These are phyloP conservation scores for Crioceris asparagi DNA, from an alignment of 2,888 invertebrate species.

Conservation along the genomic window DNA sequence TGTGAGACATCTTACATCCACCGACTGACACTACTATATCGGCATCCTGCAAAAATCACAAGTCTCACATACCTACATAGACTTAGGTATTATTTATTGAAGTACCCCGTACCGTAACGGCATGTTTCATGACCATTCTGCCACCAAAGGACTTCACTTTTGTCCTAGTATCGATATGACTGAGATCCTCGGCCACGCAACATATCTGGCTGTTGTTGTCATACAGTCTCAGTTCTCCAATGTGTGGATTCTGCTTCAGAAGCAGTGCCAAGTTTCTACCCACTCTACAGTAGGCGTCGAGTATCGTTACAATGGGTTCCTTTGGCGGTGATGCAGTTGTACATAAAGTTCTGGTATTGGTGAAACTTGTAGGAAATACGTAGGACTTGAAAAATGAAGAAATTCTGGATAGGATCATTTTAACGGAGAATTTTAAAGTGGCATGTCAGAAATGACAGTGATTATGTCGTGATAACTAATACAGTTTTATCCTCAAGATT, in stretches of 20 bases:
- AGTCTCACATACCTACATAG: not conserved
- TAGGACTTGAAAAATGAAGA: no score
- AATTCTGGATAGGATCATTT: no score
- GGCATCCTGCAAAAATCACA: constrained; percentile 23
- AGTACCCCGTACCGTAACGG: constrained; percentile 26
- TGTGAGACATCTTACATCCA: constrained; percentile 24
- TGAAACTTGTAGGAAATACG: no score
- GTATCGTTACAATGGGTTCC: constrained; percentile 19
- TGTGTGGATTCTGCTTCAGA: constrained; percentile 28
- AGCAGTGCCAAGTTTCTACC: constrained; percentile 26
- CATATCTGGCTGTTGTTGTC: constrained; percentile 25
- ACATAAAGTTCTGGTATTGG: no score
- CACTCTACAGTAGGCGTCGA: constrained; percentile 20
- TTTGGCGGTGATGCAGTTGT: no score
- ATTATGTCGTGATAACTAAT: no score
- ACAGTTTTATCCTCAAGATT: no score
- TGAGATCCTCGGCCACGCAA: constrained; percentile 30
- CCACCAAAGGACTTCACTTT: constrained; percentile 29
- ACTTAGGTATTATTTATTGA: not conserved
- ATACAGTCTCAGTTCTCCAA: constrained; percentile 31
- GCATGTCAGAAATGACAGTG: no score
- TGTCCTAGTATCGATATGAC: constrained; percentile 31
- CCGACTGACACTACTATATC: constrained; percentile 32
- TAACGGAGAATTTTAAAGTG: no score
- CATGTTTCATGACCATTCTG: constrained; percentile 25